Evolutionary conservation across 2,888 invertebrate genomes (phyloP), one percentile per base, ranked within the genome.

Genomic region (Papilio gigon): DNA sequence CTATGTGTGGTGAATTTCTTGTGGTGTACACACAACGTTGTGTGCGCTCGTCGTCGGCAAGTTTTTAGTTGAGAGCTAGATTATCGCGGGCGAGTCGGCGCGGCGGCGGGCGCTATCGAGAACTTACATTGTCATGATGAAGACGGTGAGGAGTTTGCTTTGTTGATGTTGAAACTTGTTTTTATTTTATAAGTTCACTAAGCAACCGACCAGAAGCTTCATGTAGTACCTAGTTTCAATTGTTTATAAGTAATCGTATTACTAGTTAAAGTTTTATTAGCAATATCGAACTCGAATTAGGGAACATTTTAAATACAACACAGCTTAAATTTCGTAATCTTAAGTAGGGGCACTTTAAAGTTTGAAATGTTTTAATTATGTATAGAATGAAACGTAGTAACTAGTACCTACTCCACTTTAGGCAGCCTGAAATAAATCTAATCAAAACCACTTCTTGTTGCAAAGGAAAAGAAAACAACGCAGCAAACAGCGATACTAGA

Each of bases 51-150:
- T 68, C 64, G 68, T 64, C 59, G 40, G 58, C 25, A 64, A 68
- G 68, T 68, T 68, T 58, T 63, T 47, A 63, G 67, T 67, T 56
- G 44, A 47, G 63, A 56, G 63, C 58, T 63, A 53, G 68, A 63
- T 68, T 68, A 68, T 63, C 63, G 35, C 58, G 27, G 58, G 63
- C 37, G 60, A 66, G 60, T 50, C n/a, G 17, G n/a, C 56, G 25
- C 56, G 42, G 56, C 17, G 62, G 33, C 59, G 44, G 12, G 53
- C n/a, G 9, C n/a, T 61, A 35, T 17, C 53, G 20, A 22, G 22
- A 33, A 58, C 4, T 30, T 22, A 17, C 60, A 37, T 30, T 22
- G 40, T 14, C n/a, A 4, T 20, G 56, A 65, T 17, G 44, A 33
- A 33, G 44, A 65, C 8, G 44, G 37, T 42, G 65, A 25, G 25